Evolutionary conservation across 2,888 invertebrate species (phyloP).

Genomic region (Germaria angustata): DNA sequence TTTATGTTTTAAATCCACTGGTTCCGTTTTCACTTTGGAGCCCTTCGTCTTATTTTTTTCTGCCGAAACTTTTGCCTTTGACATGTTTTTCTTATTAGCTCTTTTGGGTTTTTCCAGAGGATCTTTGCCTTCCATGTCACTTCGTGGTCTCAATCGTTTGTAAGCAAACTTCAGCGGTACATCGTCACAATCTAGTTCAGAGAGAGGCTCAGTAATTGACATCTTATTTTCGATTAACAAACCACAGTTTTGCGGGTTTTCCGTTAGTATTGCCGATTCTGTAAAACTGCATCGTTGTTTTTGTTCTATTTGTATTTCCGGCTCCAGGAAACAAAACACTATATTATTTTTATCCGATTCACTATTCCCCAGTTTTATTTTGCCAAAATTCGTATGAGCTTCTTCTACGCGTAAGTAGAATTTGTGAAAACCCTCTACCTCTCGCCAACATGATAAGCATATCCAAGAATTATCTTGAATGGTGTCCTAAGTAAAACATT

Average conservation of each 20-base stretch:
- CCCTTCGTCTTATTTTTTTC: neutral
- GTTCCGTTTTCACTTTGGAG: neutral
- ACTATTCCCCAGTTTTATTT: constrained; percentile 24
- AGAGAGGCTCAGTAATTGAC: neutral
- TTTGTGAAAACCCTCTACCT: constrained; percentile 46
- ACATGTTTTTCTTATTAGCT: neutral
- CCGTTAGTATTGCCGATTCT: constrained; percentile 19
- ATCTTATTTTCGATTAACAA: neutral
- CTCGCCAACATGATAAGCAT: constrained; percentile 48
- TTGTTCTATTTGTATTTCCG: constrained; percentile 25
- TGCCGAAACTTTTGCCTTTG: neutral
- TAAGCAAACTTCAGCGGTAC: neutral
- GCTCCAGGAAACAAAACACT: neutral
- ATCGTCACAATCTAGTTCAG: constrained; percentile 23
- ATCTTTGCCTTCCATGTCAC: neutral
- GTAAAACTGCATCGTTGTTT: neutral
- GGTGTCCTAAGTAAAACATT: neutral
- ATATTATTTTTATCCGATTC: neutral
- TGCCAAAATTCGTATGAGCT: constrained; percentile 33
- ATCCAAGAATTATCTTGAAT: neutral
- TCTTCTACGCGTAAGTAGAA: constrained; percentile 49
- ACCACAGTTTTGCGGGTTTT: too few relatives aligned
- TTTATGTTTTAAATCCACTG: neutral
- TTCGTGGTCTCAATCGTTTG: neutral
- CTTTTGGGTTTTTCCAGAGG: constrained; percentile 30